These are phyloP conservation scores for Hystrix brachyura DNA, from an alignment of 2,113 vertebrate genomes.

Conservation along the genomic window DNA sequence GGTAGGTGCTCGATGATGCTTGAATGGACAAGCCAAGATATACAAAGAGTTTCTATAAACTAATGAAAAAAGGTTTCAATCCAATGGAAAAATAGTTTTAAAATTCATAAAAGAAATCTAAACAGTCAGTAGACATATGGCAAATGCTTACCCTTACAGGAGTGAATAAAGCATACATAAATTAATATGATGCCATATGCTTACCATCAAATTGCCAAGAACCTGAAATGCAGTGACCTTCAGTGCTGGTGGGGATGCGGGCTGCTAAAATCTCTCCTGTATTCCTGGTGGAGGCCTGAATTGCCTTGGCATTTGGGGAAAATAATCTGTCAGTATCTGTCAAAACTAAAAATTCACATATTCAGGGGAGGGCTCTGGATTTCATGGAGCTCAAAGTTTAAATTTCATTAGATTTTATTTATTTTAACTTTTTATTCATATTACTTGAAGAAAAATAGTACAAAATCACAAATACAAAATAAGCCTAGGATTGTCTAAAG, in stretches of 20 bases:
- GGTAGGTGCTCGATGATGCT: not conserved
- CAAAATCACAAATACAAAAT: not conserved
- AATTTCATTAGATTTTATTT: not conserved
- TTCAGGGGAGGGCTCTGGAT: not conserved
- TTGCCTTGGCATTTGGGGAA: not conserved
- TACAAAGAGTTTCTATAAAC: not conserved
- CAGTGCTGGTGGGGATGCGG: not conserved
- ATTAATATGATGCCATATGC: not conserved
- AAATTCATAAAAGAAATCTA: conserved; percentile 3
- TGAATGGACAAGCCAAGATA: not conserved
- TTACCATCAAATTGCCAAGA: not conserved
- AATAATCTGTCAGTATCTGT: not conserved
- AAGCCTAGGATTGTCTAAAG: not conserved
- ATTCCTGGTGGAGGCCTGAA: not conserved
- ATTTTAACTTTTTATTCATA: conserved; percentile 11
- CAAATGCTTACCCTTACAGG: conserved; percentile 4
- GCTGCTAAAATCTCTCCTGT: not conserved
- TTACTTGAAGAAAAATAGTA: not conserved
- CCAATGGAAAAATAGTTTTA: not conserved
- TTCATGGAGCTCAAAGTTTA: not conserved
- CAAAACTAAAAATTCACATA: not conserved
- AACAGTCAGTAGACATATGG: not conserved
- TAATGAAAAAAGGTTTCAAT: not conserved
- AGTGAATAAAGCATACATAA: not conserved
- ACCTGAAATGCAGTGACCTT: not conserved